phyloP scores from a whole-genome alignment of 2,797 vertebrate genomes.

The Rhodeus uyekii region DNA sequence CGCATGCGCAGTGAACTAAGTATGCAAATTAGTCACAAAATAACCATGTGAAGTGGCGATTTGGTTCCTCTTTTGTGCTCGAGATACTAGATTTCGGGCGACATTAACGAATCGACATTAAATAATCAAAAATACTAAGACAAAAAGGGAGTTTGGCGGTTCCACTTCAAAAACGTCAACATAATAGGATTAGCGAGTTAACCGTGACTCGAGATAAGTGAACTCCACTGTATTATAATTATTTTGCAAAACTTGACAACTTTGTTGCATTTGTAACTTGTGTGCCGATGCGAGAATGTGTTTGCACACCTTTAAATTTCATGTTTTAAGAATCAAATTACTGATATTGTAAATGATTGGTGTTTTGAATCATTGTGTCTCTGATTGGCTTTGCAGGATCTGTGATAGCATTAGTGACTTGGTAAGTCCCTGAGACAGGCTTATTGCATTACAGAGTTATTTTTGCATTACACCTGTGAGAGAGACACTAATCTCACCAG shows the following conservation, averaged over 20 bases:
- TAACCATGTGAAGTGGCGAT: no score
- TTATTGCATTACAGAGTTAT: neutral
- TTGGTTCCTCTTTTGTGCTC: no score
- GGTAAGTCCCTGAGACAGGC: constrained; percentile 8
- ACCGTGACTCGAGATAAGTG: no score
- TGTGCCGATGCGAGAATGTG: constrained; percentile 5
- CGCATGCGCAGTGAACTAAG: no score
- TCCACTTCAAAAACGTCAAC: no score
- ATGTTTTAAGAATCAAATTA: constrained; percentile 33
- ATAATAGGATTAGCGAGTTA: no score
- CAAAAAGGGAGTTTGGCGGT: no score
- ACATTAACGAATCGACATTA: no score
- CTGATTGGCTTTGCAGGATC: constrained; percentile 4
- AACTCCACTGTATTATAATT: no score
- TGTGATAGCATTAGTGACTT: constrained; percentile 10
- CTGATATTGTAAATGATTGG: neutral
- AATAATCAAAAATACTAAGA: no score
- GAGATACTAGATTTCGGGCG: no score
- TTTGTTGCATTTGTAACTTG: neutral
- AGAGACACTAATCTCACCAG: constrained; percentile 4
- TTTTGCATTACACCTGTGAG: neutral
- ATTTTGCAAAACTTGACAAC: neutral
- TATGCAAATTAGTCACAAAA: no score
- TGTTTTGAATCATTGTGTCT: constrained; percentile 15
- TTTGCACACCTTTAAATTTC: constrained; percentile 38